Conservation (phyloP, 2,113 vertebrate genomes). For the Nanorana parkeri region DNA sequence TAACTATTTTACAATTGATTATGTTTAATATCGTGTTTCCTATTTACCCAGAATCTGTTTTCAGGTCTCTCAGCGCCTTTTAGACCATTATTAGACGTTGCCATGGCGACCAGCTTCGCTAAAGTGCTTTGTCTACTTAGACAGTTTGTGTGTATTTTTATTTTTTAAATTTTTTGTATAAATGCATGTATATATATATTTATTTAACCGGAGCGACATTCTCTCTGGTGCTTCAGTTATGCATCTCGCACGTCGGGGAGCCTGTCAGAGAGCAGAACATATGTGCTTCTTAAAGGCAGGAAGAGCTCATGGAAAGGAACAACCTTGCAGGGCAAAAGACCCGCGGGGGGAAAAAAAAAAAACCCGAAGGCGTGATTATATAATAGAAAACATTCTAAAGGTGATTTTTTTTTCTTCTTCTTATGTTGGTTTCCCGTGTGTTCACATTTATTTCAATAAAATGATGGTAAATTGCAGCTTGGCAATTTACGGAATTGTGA, state of each 20-base stretch:
- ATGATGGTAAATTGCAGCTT: conserved; percentile 40
- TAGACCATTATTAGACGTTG: conserved; percentile 65
- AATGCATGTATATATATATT: conserved; percentile 5
- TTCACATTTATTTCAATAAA: conserved; percentile 32
- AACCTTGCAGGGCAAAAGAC: background rate
- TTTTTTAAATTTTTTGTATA: conserved; percentile 39
- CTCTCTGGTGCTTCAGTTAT: background rate
- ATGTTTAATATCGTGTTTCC: conserved; percentile 24
- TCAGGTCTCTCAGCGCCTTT: conserved; percentile 65
- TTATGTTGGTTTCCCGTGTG: conserved; percentile 18
- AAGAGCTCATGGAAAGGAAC: background rate
- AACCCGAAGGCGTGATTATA: conserved; percentile 6
- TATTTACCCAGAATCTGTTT: conserved; percentile 48
- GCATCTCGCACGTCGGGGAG: background rate
- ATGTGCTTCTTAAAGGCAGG: background rate
- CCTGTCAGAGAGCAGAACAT: background rate
- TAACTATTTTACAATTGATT: conserved; percentile 10
- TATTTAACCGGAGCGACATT: too few species aligned
- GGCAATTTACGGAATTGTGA: conserved; percentile 46
- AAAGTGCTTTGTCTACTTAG: conserved; percentile 62
- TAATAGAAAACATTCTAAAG: conserved; percentile 30
- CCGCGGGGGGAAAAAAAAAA: background rate
- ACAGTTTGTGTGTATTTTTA: background rate
- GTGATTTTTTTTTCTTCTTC: conserved; percentile 9
- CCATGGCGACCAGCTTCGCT: conserved; percentile 57